Evolutionary conservation across 2,888 invertebrate genomes (phyloP).

Genomic region (Anorthoa munda): DNA sequence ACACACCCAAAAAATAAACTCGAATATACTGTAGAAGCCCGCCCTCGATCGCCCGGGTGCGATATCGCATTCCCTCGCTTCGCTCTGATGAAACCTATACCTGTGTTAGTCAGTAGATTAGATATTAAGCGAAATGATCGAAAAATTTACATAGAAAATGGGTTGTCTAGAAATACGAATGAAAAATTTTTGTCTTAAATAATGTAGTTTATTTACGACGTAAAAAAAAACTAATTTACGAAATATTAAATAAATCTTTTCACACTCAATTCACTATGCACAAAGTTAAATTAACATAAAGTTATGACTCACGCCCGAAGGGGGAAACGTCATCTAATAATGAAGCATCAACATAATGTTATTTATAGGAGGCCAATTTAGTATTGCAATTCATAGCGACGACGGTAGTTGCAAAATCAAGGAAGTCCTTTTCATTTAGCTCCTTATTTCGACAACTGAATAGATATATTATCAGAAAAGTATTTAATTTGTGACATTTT

Average conservation of each 20-base stretch:
- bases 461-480: not conserved
- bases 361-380: conserved; percentile 12
- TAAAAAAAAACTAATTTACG: conserved; percentile 61
- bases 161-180: conserved; percentile 59
- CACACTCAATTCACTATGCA: conserved; percentile 65
- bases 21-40: not conserved
- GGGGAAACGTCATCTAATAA: conserved; percentile 23
- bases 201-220: conserved; percentile 63
- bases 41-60: not conserved
- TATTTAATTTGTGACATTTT: not conserved
- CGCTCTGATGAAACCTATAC: conserved; percentile 8
- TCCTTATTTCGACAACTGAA: not conserved
- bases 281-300: conserved; percentile 49
- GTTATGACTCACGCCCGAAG: conserved; percentile 25
- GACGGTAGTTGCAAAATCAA: conserved; percentile 10
- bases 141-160: conserved; percentile 25
- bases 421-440: not conserved
- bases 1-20: not conserved
- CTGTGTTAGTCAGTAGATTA: conserved; percentile 21
- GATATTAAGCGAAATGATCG: conserved; percentile 26
- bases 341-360: conserved; percentile 27
- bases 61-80: not conserved
- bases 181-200: conserved; percentile 43
- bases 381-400: conserved; percentile 6
- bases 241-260: conserved; percentile 63